Percentiles rank a stretch among this genome's conserved stretches.
Conservation (phyloP, 2,113 vertebrate species). For the Acrocephalus arundinaceus region DNA sequence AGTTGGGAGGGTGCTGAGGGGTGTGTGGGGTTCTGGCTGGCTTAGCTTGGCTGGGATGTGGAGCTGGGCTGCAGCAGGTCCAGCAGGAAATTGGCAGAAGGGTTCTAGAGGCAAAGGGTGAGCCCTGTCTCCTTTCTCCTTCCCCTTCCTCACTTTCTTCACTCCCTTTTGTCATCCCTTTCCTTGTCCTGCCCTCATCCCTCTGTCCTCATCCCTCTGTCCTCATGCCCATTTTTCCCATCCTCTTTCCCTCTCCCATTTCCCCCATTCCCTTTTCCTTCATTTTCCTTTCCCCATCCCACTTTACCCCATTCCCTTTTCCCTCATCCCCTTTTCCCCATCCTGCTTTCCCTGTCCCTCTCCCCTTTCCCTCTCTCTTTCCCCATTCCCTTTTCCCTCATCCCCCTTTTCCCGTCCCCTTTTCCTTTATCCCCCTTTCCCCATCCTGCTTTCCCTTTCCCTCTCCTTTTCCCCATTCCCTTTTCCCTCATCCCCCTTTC, state of each 20-base stretch:
- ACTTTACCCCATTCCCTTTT: neutral
- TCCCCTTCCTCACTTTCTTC: fast-evolving
- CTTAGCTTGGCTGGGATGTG: neutral
- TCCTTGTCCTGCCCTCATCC: fast-evolving
- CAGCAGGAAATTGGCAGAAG: neutral
- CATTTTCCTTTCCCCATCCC: fast-evolving
- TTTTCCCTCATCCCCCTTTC: no score
- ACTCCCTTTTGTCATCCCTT: neutral
- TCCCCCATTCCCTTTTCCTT: neutral
- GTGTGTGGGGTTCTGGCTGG: neutral
- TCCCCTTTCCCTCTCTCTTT: no score
- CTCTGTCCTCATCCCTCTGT: fast-evolving
- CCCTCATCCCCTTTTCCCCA: no score
- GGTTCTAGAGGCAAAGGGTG: neutral
- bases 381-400: no score
- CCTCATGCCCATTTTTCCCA: fast-evolving
- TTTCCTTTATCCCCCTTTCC: neutral
- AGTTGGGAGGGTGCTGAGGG: neutral
- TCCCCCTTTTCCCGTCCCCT: no score
- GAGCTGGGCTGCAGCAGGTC: neutral
- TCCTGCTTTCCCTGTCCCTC: no score
- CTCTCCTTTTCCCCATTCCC: no score
- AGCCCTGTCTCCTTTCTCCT: fast-evolving
- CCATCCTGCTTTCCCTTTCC: no score
- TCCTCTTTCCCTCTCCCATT: neutral